phyloP scores from a whole-genome alignment of 2,113 vertebrate genomes.

The Coturnix japonica region DNA sequence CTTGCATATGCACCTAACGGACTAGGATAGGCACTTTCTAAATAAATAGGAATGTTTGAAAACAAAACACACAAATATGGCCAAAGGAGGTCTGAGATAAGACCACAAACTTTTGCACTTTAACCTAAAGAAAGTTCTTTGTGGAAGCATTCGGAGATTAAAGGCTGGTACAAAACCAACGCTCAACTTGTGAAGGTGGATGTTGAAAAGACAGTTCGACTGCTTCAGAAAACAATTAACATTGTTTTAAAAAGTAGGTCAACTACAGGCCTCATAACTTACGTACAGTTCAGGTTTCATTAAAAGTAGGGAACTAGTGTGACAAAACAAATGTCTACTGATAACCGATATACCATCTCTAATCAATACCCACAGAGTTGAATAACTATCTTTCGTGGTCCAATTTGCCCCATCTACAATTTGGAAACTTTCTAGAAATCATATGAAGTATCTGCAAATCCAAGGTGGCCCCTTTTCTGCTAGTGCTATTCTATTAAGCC shows the following conservation, averaged over 20 bases:
- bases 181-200: not conserved
- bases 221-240: not conserved
- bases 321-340: not conserved
- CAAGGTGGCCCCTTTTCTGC: not conserved
- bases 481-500: not conserved
- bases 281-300: not conserved
- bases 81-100: not conserved
- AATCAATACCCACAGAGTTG: not conserved
- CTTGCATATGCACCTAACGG: constrained; percentile 28
- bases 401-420: not conserved
- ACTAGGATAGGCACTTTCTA: constrained; percentile 59
- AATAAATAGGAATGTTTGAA: constrained; percentile 28
- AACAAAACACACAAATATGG: not conserved
- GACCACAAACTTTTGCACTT: not conserved
- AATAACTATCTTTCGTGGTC: not conserved
- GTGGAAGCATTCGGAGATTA: not conserved
- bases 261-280: not conserved
- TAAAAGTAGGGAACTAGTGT: not conserved
- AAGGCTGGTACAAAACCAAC: constrained; percentile 8
- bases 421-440: not conserved
- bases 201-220: not conserved
- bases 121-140: constrained; percentile 4
- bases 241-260: not conserved
- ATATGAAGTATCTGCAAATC: not conserved
- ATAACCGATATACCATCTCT: not conserved